These are phyloP conservation scores for Holothuria leucospilota DNA, from an alignment of 53 echinoderm and acorn worm species.

Conservation along the genomic window DNA sequence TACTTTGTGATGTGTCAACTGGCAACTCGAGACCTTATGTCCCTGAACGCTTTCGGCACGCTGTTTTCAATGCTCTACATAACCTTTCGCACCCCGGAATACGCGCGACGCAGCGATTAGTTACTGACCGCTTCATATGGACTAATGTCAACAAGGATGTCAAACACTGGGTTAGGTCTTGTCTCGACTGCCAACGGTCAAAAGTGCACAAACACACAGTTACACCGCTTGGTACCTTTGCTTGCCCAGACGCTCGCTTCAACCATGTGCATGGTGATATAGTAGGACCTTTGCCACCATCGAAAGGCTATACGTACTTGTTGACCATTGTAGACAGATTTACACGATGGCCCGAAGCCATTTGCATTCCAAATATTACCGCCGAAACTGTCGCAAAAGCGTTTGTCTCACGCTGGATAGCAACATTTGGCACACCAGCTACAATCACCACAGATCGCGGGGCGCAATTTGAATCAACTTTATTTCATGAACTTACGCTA, in stretches of 20 bases:
- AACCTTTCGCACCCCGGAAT: constrained; percentile 56
- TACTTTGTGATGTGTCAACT: constrained; percentile 54
- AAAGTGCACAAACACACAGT: constrained; percentile 62
- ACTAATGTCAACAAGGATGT: constrained; percentile 56
- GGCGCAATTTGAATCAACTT: constrained; percentile 1
- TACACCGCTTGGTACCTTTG: constrained; percentile 55
- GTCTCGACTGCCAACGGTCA: constrained; percentile 43
- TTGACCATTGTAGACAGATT: too few relatives aligned
- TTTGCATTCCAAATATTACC: constrained; percentile 48
- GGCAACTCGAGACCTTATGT: constrained; percentile 44
- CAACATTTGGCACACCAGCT: constrained; percentile 2
- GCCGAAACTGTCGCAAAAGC: constrained; percentile 50
- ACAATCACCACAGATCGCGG: constrained; percentile 18
- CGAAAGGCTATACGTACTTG: constrained; percentile 55
- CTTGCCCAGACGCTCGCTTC: constrained; percentile 54
- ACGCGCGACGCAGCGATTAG: constrained; percentile 52
- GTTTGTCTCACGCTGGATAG: constrained; percentile 44
- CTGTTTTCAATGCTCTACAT: constrained; percentile 60
- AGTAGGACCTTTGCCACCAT: constrained; percentile 59
- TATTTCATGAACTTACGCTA: neutral
- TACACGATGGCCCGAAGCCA: constrained; percentile 59
- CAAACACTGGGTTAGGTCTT: constrained; percentile 22
- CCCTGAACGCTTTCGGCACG: constrained; percentile 36
- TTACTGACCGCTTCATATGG: constrained; percentile 65
- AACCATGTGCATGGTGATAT: constrained; percentile 63